Percentiles rank a stretch among this genome's conserved stretches.
These are phyloP conservation scores for Melanophora roralis DNA, from an alignment of 2,888 invertebrate species.

Conservation along the genomic window DNA sequence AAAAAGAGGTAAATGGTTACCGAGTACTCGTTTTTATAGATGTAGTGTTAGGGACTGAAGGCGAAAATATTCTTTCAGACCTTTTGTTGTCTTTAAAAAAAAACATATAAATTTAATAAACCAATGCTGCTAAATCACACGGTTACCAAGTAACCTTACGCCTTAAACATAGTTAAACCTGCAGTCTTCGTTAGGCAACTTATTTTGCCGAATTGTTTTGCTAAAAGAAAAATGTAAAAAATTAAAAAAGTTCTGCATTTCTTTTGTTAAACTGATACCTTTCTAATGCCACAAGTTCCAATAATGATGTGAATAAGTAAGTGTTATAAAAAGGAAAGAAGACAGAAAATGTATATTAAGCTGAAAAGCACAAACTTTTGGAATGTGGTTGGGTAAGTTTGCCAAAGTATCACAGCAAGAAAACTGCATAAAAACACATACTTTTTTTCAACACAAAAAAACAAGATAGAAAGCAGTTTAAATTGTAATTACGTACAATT, in stretches of 20 bases:
- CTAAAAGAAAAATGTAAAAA: not conserved
- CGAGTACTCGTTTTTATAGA: not conserved
- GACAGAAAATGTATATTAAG: constrained; percentile 16
- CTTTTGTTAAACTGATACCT: constrained; percentile 5
- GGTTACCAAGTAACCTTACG: not conserved
- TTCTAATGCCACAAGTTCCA: constrained; percentile 35
- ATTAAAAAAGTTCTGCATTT: constrained; percentile 16
- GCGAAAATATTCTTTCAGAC: too few species aligned
- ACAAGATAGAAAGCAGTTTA: not conserved
- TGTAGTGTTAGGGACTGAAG: too few species aligned
- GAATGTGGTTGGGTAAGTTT: constrained; percentile 56
- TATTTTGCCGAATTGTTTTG: not conserved
- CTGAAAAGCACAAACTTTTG: constrained; percentile 25
- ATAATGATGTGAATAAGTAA: constrained; percentile 25
- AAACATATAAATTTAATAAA: too few species aligned
- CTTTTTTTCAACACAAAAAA: not conserved
- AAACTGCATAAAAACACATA: not conserved
- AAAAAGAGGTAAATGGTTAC: too few species aligned
- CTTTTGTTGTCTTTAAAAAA: too few species aligned
- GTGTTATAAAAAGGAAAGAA: constrained; percentile 26
- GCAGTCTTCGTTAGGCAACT: constrained; percentile 1
- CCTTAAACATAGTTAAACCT: not conserved
- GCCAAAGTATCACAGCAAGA: constrained; percentile 7
- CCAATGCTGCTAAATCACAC: too few species aligned
- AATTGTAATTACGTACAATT: constrained; percentile 19